Percentiles rank a stretch among this genome's conserved stretches.
phyloP scores from a whole-genome alignment of 92 coral and sea anemone genomes.

The Metridium senile region DNA sequence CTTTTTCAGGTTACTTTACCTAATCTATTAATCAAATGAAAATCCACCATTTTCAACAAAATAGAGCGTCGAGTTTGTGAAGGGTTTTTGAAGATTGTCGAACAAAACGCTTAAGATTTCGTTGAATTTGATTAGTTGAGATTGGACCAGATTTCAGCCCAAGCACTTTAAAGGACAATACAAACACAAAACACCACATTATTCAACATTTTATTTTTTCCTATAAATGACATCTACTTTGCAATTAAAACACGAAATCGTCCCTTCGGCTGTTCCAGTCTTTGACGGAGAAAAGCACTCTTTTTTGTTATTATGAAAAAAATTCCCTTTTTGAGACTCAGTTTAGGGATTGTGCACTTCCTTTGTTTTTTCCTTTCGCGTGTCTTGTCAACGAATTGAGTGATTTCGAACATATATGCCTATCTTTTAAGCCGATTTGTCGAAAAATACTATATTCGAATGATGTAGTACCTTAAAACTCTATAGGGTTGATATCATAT shows the following conservation, averaged over 20 bases:
- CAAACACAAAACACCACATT: neutral
- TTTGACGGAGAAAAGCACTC: neutral
- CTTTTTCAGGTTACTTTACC: neutral
- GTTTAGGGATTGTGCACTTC: conserved; percentile 4
- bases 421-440: conserved; percentile 19
- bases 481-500: no score
- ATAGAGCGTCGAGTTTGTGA: neutral
- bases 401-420: neutral
- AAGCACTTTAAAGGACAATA: conserved; percentile 13
- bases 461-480: no score
- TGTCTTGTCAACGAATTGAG: neutral
- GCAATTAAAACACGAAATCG: neutral
- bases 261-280: conserved; percentile 34
- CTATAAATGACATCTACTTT: conserved; percentile 13
- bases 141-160: conserved; percentile 10
- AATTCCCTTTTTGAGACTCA: neutral
- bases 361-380: conserved; percentile 13
- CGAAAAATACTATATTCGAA: neutral
- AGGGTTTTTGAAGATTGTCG: neutral
- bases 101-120: neutral
- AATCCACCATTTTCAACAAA: neutral
- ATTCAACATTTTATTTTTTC: conserved; percentile 3
- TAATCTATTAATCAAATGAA: neutral
- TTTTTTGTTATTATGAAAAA: conserved; percentile 6
- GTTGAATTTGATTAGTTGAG: conserved; percentile 8